phyloP scores from a whole-genome alignment of 1,140 invertebrate genomes.

The Pogonus chalceus region DNA sequence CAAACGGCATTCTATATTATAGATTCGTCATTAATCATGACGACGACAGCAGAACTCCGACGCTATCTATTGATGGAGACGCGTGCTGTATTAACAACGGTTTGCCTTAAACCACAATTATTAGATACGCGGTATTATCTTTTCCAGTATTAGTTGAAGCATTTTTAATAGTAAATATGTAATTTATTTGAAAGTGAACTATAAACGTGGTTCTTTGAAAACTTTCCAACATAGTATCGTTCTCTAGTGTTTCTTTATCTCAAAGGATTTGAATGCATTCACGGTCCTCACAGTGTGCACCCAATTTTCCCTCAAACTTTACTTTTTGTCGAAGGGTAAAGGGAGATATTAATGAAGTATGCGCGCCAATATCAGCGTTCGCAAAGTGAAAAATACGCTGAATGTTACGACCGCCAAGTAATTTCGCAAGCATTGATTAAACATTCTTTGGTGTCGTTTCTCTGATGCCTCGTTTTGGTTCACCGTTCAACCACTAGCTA shows the following conservation, averaged over 20 bases:
- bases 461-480: too few relatives aligned
- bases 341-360: background rate
- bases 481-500: background rate
- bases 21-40: conserved; percentile 3
- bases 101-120: background rate
- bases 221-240: background rate
- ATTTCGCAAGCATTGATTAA: conserved; percentile 1
- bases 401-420: background rate
- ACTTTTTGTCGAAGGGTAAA: background rate
- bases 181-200: too few relatives aligned
- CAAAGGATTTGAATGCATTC: background rate
- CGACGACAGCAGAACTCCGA: background rate
- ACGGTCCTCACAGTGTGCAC: background rate
- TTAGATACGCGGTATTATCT: conserved; percentile 1
- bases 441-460: too few relatives aligned
- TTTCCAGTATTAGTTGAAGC: background rate
- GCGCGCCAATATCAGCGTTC: background rate
- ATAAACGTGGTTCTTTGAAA: background rate
- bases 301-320: background rate
- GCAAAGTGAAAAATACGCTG: background rate
- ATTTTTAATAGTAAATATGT: background rate
- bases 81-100: background rate
- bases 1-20: background rate
- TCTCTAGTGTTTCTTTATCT: background rate
- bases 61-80: background rate